These are phyloP conservation scores for Clanis bilineata DNA, from an alignment of 2,888 invertebrate genomes.

Conservation along the genomic window DNA sequence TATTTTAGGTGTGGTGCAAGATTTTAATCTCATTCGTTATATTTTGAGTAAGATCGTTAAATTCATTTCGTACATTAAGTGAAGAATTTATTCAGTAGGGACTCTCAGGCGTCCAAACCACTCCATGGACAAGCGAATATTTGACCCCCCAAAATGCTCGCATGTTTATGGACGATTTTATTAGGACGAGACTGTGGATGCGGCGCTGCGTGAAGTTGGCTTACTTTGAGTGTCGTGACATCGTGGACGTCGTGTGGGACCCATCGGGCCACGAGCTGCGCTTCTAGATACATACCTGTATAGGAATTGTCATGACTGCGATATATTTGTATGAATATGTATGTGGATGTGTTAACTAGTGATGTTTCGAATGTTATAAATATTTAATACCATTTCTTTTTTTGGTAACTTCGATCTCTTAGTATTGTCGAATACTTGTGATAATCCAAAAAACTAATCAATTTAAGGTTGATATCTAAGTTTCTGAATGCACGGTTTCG, in stretches of 20 bases:
- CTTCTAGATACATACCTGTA: slow-evolving; percentile 10
- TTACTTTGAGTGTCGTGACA: slow-evolving; percentile 84
- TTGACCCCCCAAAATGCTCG: slow-evolving; percentile 23
- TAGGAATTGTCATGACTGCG: slow-evolving; percentile 3
- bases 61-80: background rate
- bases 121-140: slow-evolving; percentile 16
- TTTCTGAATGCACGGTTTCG: background rate
- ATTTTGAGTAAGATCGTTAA: background rate
- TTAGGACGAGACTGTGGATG: slow-evolving; percentile 96
- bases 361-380: background rate
- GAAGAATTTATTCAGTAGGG: slow-evolving; percentile 16
- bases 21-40: background rate
- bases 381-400: too few species aligned
- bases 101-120: slow-evolving; percentile 17
- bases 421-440: background rate
- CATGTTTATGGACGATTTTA: slow-evolving; percentile 50
- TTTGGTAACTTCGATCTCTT: background rate
- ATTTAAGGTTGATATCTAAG: background rate
- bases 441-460: background rate
- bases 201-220: slow-evolving; percentile 96
- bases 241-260: slow-evolving; percentile 21
- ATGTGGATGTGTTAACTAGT: background rate
- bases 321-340: background rate
- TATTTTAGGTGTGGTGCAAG: background rate
- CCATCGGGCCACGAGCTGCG: background rate